Conservation (phyloP, 2,113 vertebrate genomes). For the Quiscalus mexicanus region DNA sequence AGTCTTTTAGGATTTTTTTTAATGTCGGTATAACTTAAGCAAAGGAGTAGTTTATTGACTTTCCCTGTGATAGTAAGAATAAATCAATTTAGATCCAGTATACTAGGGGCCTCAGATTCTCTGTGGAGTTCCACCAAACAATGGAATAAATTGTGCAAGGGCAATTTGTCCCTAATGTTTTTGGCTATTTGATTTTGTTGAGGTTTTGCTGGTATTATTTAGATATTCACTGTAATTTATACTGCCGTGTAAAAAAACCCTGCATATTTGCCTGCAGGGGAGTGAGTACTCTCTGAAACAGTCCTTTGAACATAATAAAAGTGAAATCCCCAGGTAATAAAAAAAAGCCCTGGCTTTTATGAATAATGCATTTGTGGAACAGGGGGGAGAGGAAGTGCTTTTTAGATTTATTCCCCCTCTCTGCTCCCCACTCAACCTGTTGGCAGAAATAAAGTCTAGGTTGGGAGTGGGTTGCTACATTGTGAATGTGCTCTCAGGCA, state of each 20-base stretch:
- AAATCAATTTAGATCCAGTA: slow-evolving; percentile 22
- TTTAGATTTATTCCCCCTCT: slow-evolving; percentile 1
- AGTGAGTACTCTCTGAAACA: slow-evolving; percentile 45
- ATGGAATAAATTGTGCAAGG: slow-evolving; percentile 47
- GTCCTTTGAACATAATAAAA: slow-evolving; percentile 67
- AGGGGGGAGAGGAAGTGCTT: neutral
- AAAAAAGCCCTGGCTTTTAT: slow-evolving; percentile 37
- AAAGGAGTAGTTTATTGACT: slow-evolving; percentile 11
- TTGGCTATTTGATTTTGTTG: slow-evolving; percentile 51
- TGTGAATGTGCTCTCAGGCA: neutral
- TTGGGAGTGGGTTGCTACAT: neutral
- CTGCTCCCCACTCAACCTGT: slow-evolving; percentile 28
- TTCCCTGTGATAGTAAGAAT: slow-evolving; percentile 13
- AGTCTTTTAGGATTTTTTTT: neutral
- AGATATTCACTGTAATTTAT: slow-evolving; percentile 58
- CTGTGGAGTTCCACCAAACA: slow-evolving; percentile 40
- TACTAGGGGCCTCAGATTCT: slow-evolving; percentile 15
- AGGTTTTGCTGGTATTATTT: slow-evolving; percentile 48
- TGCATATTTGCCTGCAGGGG: slow-evolving; percentile 57
- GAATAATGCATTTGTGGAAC: slow-evolving; percentile 38
- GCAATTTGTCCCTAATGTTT: slow-evolving; percentile 59
- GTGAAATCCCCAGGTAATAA: slow-evolving; percentile 50
- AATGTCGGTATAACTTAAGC: neutral
- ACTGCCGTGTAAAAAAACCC: slow-evolving; percentile 3
- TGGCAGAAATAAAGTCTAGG: slow-evolving; percentile 12